phyloP scores from a whole-genome alignment of 2,888 invertebrate genomes.

The Brachynemurus nebulosus region DNA sequence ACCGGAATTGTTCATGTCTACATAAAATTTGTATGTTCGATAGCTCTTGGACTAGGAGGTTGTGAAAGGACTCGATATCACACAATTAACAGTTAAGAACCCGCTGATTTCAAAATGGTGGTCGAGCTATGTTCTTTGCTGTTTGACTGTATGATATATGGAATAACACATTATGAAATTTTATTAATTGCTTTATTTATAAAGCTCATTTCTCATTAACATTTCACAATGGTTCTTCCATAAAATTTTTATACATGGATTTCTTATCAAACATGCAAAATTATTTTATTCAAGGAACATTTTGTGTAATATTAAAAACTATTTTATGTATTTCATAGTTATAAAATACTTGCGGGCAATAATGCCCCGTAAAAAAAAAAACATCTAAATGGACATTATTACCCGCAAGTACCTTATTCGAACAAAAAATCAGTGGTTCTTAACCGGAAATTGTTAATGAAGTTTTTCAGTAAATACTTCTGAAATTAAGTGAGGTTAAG shows the following conservation, averaged over 20 bases:
- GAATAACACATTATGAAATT: conserved; percentile 52
- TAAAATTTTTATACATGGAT: conserved; percentile 29
- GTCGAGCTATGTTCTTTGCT: neutral
- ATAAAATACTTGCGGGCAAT: neutral
- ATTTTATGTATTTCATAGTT: neutral
- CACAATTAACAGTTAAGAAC: conserved; percentile 3
- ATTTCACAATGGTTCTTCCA: conserved; percentile 53
- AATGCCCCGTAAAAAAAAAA: neutral
- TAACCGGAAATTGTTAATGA: too few relatives aligned
- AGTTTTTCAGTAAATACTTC: too few relatives aligned
- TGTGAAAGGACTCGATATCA: conserved; percentile 4
- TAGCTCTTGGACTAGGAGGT: too few relatives aligned
- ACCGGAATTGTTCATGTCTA: too few relatives aligned
- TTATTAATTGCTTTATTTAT: conserved; percentile 48
- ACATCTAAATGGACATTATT: neutral
- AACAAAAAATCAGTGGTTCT: too few relatives aligned
- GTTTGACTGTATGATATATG: conserved; percentile 33
- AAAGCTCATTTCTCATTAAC: conserved; percentile 33
- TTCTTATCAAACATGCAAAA: conserved; percentile 16
- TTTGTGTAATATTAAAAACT: too few relatives aligned
- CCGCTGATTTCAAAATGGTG: neutral
- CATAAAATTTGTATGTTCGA: too few relatives aligned
- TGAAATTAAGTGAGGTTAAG: too few relatives aligned
- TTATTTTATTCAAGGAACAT: conserved; percentile 9
- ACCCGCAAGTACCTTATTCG: neutral